These are phyloP conservation scores for Albula goreensis DNA, from an alignment of 2,113 vertebrate species.

Conservation along the genomic window DNA sequence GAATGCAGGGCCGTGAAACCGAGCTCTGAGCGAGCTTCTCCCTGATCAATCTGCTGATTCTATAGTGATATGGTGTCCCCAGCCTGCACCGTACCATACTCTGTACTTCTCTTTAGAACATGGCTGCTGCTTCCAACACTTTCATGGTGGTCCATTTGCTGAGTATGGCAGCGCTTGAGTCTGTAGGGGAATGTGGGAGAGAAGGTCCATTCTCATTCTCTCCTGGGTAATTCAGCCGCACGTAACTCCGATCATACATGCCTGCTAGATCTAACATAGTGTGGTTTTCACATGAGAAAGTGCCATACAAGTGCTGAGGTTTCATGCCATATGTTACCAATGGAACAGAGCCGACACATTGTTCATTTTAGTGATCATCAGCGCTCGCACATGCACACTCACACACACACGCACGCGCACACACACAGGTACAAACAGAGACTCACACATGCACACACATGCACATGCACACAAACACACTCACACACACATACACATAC, in stretches of 20 bases:
- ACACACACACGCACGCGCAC: neutral
- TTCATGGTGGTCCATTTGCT: conserved; percentile 9
- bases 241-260: neutral
- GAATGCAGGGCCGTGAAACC: neutral
- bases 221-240: neutral
- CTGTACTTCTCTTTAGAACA: neutral
- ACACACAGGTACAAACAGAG: no score
- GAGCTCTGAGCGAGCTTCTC: neutral
- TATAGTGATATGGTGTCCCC: conserved; percentile 8
- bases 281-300: neutral
- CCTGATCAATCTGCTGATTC: neutral
- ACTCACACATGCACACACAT: neutral
- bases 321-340: neutral
- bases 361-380: neutral
- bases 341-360: neutral
- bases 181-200: neutral
- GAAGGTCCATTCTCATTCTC: neutral
- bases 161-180: neutral
- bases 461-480: neutral
- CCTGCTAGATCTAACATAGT: neutral
- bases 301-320: neutral
- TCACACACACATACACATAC: neutral
- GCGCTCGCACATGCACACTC: neutral
- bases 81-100: neutral
- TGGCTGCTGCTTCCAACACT: conserved; percentile 8